Conservation (phyloP, 2,797 vertebrate genomes). For the Sebastiscus albofasciatus region DNA sequence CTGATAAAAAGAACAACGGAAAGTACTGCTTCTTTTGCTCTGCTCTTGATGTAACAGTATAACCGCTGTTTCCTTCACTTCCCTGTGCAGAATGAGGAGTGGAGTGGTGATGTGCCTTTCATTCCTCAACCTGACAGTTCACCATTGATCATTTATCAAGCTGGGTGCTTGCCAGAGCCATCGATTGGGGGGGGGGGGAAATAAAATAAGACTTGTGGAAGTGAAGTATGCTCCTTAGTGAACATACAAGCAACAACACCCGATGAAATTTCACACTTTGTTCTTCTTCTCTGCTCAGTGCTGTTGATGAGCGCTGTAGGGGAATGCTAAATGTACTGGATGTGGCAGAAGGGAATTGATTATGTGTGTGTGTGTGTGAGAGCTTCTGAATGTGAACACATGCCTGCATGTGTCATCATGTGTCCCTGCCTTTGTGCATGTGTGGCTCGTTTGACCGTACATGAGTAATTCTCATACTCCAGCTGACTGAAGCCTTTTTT, state of each 20-base stretch:
- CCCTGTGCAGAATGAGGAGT: constrained; percentile 14
- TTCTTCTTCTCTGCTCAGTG: constrained; percentile 8
- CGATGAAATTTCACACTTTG: constrained; percentile 26
- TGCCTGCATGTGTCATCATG: constrained; percentile 15
- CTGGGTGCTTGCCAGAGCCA: constrained; percentile 49
- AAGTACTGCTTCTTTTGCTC: background rate
- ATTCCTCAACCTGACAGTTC: constrained; percentile 75
- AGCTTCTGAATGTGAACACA: constrained; percentile 18
- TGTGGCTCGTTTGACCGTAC: background rate
- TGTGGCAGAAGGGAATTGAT: background rate
- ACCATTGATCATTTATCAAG: constrained; percentile 75
- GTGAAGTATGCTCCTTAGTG: constrained; percentile 14
- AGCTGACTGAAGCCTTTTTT: constrained; percentile 17
- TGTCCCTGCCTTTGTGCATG: constrained; percentile 7
- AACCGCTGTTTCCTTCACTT: constrained; percentile 38
- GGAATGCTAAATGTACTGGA: constrained; percentile 5
- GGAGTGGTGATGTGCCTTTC: constrained; percentile 56
- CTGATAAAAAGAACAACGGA: constrained; percentile 32
- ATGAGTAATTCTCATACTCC: constrained; percentile 33
- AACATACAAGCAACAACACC: background rate
- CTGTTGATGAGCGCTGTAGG: background rate
- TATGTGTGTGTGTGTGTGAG: background rate
- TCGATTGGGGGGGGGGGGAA: constrained; percentile 42
- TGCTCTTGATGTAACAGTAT: constrained; percentile 35
- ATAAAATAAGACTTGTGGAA: constrained; percentile 48